Conservation (phyloP, 2,113 vertebrate species). For the Nibea coibor region DNA sequence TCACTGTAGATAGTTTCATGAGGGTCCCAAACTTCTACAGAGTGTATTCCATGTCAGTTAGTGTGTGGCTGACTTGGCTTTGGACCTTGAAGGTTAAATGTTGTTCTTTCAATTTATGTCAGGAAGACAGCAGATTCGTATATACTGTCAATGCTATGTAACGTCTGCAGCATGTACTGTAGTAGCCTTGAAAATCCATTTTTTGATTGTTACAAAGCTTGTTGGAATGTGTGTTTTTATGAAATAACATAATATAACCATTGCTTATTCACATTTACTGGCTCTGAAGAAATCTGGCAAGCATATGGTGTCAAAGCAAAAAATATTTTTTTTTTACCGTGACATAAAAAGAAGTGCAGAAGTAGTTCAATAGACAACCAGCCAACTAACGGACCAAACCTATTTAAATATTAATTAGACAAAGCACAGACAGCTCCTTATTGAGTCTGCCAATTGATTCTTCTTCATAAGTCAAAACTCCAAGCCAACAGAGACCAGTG, state of each 20-base stretch:
- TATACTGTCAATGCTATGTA: neutral
- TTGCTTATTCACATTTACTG: slow-evolving; percentile 2
- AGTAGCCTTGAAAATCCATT: neutral
- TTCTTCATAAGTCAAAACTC: slow-evolving; percentile 45
- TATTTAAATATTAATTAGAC: slow-evolving; percentile 67
- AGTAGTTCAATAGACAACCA: slow-evolving; percentile 36
- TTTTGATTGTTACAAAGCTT: neutral
- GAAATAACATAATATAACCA: neutral
- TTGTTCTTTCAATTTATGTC: neutral
- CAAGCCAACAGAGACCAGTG: slow-evolving; percentile 33
- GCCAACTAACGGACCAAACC: slow-evolving; percentile 36
- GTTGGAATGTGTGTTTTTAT: no score
- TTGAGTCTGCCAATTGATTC: slow-evolving; percentile 61
- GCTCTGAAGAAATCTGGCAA: neutral
- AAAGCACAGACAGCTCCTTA: slow-evolving; percentile 56
- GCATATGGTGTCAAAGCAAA: slow-evolving; percentile 5
- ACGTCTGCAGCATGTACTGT: neutral
- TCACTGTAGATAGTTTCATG: slow-evolving; percentile 23
- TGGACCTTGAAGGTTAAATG: neutral
- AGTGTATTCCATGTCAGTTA: slow-evolving; percentile 11
- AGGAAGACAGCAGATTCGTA: no score
- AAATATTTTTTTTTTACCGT: slow-evolving; percentile 8
- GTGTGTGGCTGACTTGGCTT: neutral
- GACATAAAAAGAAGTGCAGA: slow-evolving; percentile 34
- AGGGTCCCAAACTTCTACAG: slow-evolving; percentile 1